Evolutionary conservation across 2,888 invertebrate species (phyloP).

Genomic region (Agrenia bidenticulata): DNA sequence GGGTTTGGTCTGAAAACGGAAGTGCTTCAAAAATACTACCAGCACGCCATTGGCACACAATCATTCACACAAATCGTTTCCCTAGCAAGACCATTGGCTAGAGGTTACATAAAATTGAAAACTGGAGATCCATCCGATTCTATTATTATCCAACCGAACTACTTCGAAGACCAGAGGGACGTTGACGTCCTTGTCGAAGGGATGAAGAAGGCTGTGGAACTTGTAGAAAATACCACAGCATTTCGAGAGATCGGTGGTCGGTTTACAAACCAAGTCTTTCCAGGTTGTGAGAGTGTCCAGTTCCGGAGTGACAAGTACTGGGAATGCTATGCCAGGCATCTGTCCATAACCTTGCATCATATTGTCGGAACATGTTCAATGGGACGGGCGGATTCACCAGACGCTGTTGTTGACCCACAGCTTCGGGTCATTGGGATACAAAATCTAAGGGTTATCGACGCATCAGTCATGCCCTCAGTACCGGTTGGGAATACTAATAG

Average conservation of each 20-base stretch:
- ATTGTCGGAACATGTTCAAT: slow-evolving; percentile 36
- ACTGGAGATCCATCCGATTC: slow-evolving; percentile 27
- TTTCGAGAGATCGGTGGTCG: slow-evolving; percentile 41
- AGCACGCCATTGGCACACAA: slow-evolving; percentile 32
- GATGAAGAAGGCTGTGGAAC: slow-evolving; percentile 28
- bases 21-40: slow-evolving; percentile 29
- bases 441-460: slow-evolving; percentile 31
- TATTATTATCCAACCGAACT: slow-evolving; percentile 38
- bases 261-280: slow-evolving; percentile 42
- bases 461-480: slow-evolving; percentile 17
- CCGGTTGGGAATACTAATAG: slow-evolving; percentile 41
- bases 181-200: slow-evolving; percentile 34
- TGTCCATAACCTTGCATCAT: slow-evolving; percentile 39
- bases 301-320: slow-evolving; percentile 47
- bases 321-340: slow-evolving; percentile 41
- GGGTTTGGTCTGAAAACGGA: slow-evolving; percentile 30
- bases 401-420: slow-evolving; percentile 37
- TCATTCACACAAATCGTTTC: slow-evolving; percentile 36
- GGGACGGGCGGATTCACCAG: slow-evolving; percentile 27
- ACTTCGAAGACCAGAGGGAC: slow-evolving; percentile 37
- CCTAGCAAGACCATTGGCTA: slow-evolving; percentile 30
- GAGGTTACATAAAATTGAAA: slow-evolving; percentile 32
- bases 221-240: slow-evolving; percentile 45
- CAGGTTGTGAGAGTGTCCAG: slow-evolving; percentile 39
- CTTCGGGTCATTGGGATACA: slow-evolving; percentile 34